Conservation (phyloP, 2,888 invertebrate species). For the Apodemia duryi region DNA sequence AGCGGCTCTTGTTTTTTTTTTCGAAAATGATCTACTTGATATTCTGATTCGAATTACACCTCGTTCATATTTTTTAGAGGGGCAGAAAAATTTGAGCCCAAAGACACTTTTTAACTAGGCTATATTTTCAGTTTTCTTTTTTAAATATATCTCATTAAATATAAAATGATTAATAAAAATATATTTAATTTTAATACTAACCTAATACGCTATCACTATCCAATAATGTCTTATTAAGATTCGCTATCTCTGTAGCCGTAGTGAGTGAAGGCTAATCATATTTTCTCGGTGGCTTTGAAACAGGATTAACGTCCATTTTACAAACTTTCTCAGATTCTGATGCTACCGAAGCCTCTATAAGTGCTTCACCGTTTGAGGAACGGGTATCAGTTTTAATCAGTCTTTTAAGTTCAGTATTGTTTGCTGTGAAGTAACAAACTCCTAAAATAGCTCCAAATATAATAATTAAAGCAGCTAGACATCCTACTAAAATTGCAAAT, state of each 20-base stretch:
- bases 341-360: constrained; percentile 84
- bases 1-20: too few relatives aligned
- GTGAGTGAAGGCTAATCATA: constrained; percentile 83
- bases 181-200: constrained; percentile 53
- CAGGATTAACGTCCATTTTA: constrained; percentile 89
- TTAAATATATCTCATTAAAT: not conserved
- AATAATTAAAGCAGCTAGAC: constrained; percentile 62
- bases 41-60: too few relatives aligned
- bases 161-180: not conserved
- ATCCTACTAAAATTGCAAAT: constrained; percentile 73
- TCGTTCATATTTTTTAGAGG: too few relatives aligned
- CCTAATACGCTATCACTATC: constrained; percentile 87
- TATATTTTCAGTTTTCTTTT: too few relatives aligned
- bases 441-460: constrained; percentile 67
- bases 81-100: too few relatives aligned
- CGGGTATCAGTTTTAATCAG: constrained; percentile 81
- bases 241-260: constrained; percentile 88
- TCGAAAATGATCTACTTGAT: too few relatives aligned
- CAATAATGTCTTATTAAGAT: constrained; percentile 87
- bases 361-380: constrained; percentile 82
- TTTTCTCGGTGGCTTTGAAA: constrained; percentile 87
- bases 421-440: constrained; percentile 77
- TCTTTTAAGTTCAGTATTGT: constrained; percentile 75
- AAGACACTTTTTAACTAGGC: too few relatives aligned
- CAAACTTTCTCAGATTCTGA: constrained; percentile 90